Base-by-base conservation (phyloP, 2,888 invertebrate genomes). In the Ceriagrion tenellum region DNA sequence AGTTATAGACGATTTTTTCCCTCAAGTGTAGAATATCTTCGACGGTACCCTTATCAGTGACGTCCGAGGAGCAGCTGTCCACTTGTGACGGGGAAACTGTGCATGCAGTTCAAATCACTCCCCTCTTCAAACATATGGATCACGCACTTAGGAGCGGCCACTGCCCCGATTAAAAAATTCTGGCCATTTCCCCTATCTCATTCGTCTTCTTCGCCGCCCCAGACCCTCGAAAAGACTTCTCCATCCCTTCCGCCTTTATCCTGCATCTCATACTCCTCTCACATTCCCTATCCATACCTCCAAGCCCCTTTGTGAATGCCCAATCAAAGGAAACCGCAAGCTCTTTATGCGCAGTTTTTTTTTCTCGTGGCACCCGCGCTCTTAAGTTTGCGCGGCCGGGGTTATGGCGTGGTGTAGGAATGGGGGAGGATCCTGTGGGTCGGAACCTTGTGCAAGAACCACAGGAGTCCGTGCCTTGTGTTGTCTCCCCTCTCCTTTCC, bases 241-340 rank as follows among this genome's bases (percentile, higher is more conserved):
- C 35, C 81, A 13, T 81, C 30, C 81, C 81, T 20, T 30, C 35
- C 81, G 35, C 81, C 35, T 13, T 81, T 81, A 35, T 35, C 81
- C 13, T 26, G 81, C 81, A 81, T 81, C 81, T 35, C 16, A 12
- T 35, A 35, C 35, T 81, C 81, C 35, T 35, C 30, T 69, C 69
- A 69, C 12, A n/a, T 69, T n/a, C 69, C 69, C 59, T 16, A 20
- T 69, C 69, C 26, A 23, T 10, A 59, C 13, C 59, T n/a, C 69
- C 8, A 26, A 20, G 23, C n/a, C n/a, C n/a, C 69, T n/a, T n/a
- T 26, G 12, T 26, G n/a, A 81, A 81, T 35, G 81, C 30, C 35
- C 81, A 81, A 35, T 81, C 81, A 30, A 81, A 81, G 81, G 81
- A 81, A 81, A 81, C 81, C 81, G 30, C 81, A 30, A 30, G 30